These are phyloP conservation scores for Eledona agricola DNA, from an alignment of 2,888 invertebrate species.

Conservation along the genomic window DNA sequence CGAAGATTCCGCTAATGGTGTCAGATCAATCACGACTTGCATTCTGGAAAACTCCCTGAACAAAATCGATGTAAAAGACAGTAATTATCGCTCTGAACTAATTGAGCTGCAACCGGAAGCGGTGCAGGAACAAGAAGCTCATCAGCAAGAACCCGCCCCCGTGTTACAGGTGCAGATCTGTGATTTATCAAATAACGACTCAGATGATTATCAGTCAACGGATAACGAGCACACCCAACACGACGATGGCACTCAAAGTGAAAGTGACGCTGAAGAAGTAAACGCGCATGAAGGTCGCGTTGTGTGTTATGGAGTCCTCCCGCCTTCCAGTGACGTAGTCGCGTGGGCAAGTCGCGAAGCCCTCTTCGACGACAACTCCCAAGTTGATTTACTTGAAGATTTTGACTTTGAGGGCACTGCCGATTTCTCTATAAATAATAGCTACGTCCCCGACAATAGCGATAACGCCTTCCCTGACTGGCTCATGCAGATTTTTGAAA, in stretches of 20 bases:
- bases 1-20: conserved; percentile 51
- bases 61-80: conserved; percentile 41
- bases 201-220: conserved; percentile 61
- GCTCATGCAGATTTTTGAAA: conserved; percentile 57
- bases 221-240: conserved; percentile 39
- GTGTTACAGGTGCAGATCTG: conserved; percentile 63
- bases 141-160: too few relatives aligned
- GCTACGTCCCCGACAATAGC: conserved; percentile 2
- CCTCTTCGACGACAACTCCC: conserved; percentile 58
- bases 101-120: conserved; percentile 26
- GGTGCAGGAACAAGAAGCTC: conserved; percentile 14
- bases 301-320: conserved; percentile 25
- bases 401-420: conserved; percentile 46
- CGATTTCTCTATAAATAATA: too few relatives aligned
- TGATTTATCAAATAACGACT: conserved; percentile 66
- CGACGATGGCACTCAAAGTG: conserved; percentile 28
- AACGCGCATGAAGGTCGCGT: conserved; percentile 28
- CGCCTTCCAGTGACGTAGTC: conserved; percentile 35
- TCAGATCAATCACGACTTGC: conserved; percentile 54
- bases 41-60: conserved; percentile 55
- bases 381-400: conserved; percentile 56
- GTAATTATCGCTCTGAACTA: not conserved
- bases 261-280: conserved; percentile 32
- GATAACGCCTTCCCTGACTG: conserved; percentile 57
- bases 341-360: conserved; percentile 57